Evolutionary conservation across 2,113 vertebrate species (phyloP).

Genomic region (Platysternon megacephalum): DNA sequence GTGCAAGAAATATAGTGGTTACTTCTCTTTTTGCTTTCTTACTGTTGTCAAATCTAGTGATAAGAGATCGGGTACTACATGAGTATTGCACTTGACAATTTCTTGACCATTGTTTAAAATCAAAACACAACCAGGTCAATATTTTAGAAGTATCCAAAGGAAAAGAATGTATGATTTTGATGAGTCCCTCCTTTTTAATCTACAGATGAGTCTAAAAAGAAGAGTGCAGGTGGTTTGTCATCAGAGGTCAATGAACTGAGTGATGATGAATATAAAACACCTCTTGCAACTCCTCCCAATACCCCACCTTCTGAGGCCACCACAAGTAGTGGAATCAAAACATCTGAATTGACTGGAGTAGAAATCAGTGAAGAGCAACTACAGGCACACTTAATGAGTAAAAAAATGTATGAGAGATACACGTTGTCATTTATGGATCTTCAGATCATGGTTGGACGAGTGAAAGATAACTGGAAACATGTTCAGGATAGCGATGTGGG

Average conservation of each 20-base stretch:
- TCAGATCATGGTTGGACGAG: constrained; percentile 97
- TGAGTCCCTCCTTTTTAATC: neutral
- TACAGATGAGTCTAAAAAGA: constrained; percentile 79
- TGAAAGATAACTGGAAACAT: constrained; percentile 98
- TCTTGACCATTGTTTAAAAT: neutral
- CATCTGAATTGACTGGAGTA: constrained; percentile 63
- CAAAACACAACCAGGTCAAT: neutral
- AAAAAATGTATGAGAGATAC: constrained; percentile 94
- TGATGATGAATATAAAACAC: constrained; percentile 97
- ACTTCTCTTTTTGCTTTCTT: neutral
- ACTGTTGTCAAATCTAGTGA: neutral
- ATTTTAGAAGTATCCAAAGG: neutral
- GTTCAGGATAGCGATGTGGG: constrained; percentile 94
- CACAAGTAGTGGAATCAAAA: constrained; percentile 29
- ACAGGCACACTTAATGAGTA: constrained; percentile 82
- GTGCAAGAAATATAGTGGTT: neutral
- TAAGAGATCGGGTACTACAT: neutral
- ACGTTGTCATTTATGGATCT: constrained; percentile 94
- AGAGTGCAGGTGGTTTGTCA: constrained; percentile 70
- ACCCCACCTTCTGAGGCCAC: constrained; percentile 86
- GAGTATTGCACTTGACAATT: neutral
- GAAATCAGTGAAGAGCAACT: constrained; percentile 81
- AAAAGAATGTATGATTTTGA: neutral
- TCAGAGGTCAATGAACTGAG: constrained; percentile 88
- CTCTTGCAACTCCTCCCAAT: constrained; percentile 91